Percentiles rank a stretch among this genome's conserved stretches.
Conservation (phyloP, 2,113 vertebrate species). For the Otolemur garnettii region DNA sequence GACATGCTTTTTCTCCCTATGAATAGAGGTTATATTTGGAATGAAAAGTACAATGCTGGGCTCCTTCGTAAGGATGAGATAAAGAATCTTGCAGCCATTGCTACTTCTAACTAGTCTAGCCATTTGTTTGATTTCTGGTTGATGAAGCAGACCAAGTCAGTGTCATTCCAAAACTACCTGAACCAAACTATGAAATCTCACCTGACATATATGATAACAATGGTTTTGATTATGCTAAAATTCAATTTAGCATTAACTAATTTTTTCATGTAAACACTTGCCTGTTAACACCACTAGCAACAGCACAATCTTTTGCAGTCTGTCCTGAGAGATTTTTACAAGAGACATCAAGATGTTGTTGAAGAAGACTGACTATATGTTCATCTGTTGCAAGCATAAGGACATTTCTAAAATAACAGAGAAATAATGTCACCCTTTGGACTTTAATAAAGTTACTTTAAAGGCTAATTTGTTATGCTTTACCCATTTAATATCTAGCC, state of each 20-base stretch:
- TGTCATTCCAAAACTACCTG: not conserved
- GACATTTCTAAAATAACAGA: constrained; percentile 58
- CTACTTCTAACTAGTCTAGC: no score
- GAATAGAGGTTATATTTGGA: no score
- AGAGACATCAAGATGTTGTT: no score
- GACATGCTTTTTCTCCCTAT: no score
- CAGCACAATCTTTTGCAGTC: no score
- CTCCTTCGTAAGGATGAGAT: no score
- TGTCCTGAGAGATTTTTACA: no score
- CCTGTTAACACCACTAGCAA: not conserved
- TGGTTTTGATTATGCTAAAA: not conserved
- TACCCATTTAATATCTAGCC: not conserved
- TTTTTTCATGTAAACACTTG: not conserved
- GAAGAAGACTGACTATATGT: not conserved
- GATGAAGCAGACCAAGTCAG: not conserved
- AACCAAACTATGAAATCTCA: not conserved
- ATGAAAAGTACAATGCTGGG: no score
- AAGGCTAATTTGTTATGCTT: not conserved
- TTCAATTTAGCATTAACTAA: not conserved
- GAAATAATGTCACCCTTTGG: constrained; percentile 8
- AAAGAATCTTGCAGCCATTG: no score
- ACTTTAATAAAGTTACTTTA: not conserved
- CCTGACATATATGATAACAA: not conserved
- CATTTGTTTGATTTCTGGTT: not conserved
- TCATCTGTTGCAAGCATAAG: constrained; percentile 44